phyloP scores from a whole-genome alignment of 2,888 invertebrate genomes.

The Lacanobia wlatinum region DNA sequence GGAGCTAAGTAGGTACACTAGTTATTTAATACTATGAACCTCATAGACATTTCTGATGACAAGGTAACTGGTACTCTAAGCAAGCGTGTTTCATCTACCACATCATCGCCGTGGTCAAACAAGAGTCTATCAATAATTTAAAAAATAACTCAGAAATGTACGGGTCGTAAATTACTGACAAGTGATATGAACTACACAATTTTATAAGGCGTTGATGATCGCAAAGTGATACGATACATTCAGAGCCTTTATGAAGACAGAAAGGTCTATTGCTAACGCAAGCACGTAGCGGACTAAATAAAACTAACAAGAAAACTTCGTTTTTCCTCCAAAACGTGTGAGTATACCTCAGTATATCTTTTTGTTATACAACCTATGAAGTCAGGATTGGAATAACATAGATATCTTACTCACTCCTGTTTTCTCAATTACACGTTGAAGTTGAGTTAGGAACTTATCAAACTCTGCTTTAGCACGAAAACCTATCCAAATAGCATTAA shows the following conservation, averaged over 20 bases:
- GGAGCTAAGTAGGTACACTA: no score
- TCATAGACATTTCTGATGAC: neutral
- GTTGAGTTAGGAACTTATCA: no score
- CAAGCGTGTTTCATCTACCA: neutral
- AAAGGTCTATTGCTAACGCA: neutral
- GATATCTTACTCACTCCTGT: neutral
- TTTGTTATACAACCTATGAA: neutral
- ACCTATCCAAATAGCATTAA: neutral
- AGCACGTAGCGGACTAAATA: neutral
- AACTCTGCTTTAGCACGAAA: neutral
- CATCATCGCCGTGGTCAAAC: neutral
- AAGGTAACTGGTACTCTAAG: neutral
- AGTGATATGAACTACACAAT: neutral
- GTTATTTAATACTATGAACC: no score
- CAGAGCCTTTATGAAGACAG: neutral
- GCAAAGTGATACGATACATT: neutral
- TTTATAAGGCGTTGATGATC: neutral
- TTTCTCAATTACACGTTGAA: neutral
- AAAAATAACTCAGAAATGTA: neutral
- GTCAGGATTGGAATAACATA: neutral
- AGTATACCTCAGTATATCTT: neutral
- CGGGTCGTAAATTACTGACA: neutral
- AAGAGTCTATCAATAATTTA: neutral
- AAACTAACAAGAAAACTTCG: neutral
- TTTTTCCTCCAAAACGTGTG: neutral